These are phyloP conservation scores for Bovichtus variegatus DNA, from an alignment of 2,797 vertebrate species.

Conservation along the genomic window DNA sequence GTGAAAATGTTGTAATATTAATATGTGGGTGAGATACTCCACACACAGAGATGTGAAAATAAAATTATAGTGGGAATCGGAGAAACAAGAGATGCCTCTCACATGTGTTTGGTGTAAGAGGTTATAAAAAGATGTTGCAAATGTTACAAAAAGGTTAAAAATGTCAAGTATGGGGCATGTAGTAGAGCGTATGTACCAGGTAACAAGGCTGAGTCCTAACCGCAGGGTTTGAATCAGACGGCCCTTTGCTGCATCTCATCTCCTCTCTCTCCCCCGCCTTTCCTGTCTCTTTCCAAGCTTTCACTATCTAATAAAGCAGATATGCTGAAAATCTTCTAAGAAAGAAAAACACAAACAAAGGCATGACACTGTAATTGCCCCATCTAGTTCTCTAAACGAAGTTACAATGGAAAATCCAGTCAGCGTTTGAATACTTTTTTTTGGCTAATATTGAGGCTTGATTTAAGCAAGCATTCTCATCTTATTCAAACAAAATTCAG, in stretches of 20 bases:
- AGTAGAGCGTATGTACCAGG: too few species aligned
- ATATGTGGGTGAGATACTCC: background rate
- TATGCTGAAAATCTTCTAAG: too few species aligned
- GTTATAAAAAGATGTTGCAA: constrained; percentile 3
- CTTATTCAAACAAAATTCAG: background rate
- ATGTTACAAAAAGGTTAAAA: background rate
- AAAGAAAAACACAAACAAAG: too few species aligned
- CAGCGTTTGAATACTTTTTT: constrained; percentile 14
- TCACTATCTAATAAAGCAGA: too few species aligned
- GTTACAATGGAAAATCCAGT: constrained; percentile 22
- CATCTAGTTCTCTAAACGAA: background rate
- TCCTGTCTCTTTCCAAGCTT: too few species aligned
- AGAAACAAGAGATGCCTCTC: background rate
- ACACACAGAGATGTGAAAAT: background rate
- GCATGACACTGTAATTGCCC: background rate
- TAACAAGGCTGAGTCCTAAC: too few species aligned
- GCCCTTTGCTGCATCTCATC: too few species aligned
- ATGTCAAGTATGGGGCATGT: background rate
- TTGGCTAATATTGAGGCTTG: background rate
- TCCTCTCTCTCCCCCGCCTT: too few species aligned
- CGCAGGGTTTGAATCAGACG: too few species aligned
- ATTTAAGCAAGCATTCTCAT: background rate
- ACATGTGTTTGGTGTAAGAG: background rate
- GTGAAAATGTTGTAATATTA: constrained; percentile 7
- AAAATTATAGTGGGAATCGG: background rate